phyloP scores from a whole-genome alignment of 2,113 vertebrate species.

The Lathamus discolor region DNA sequence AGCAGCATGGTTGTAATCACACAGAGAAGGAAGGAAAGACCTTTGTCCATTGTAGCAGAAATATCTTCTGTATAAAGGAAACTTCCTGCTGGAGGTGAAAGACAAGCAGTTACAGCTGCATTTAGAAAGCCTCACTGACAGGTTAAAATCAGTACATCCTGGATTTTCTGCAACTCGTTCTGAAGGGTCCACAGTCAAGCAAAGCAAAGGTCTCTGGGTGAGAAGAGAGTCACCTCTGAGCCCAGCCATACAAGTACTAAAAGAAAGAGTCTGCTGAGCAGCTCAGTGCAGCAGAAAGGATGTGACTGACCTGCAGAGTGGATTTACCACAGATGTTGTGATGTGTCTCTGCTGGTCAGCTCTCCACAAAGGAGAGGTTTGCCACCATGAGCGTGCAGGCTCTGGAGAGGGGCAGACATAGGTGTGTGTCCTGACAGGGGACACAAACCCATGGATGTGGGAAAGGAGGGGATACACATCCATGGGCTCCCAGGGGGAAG shows the following conservation, averaged over 20 bases:
- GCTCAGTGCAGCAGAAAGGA: background rate
- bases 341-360: background rate
- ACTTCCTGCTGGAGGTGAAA: conserved; percentile 12
- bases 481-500: background rate
- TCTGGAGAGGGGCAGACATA: background rate
- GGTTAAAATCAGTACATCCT: background rate
- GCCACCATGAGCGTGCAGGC: rapidly evolving
- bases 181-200: background rate
- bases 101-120: background rate
- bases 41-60: conserved; percentile 30
- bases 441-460: background rate
- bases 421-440: background rate
- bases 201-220: background rate
- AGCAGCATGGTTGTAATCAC: background rate
- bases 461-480: background rate
- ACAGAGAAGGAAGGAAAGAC: background rate
- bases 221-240: background rate
- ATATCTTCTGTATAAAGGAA: background rate
- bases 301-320: background rate
- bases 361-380: background rate
- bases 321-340: background rate
- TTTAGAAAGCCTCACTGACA: background rate
- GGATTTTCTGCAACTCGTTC: background rate
- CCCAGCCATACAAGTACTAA: background rate
- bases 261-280: background rate